Evolutionary conservation across 2,113 vertebrate species (phyloP).

Genomic region (Galeopterus variegatus): DNA sequence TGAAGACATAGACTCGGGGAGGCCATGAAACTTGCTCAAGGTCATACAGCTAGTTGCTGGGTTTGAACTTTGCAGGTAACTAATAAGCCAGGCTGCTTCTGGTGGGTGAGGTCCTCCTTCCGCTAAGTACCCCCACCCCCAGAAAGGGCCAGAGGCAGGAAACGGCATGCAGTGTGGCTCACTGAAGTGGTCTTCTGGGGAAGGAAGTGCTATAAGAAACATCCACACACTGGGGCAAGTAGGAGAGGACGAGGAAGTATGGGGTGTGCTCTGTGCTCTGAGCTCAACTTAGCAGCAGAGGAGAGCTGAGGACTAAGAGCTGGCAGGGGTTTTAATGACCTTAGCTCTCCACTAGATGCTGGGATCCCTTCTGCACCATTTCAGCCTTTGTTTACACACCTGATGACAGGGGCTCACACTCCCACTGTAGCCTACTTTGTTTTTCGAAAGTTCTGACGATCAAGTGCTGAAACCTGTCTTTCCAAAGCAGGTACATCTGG

Average conservation of each 20-base stretch:
- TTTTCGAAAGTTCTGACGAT: background rate
- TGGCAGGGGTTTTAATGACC: background rate
- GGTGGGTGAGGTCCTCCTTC: background rate
- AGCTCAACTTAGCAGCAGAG: background rate
- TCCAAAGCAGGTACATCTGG: background rate
- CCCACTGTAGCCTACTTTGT: background rate
- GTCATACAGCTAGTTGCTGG: background rate
- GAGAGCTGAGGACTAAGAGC: background rate
- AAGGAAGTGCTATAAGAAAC: slow-evolving; percentile 6
- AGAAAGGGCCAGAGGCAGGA: background rate
- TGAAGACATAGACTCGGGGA: background rate
- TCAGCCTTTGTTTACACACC: background rate
- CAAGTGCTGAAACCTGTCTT: background rate
- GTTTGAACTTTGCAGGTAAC: background rate
- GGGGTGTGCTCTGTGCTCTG: background rate
- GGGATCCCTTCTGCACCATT: background rate
- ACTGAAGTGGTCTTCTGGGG: background rate
- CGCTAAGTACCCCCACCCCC: background rate
- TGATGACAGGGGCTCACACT: background rate
- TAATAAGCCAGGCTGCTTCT: background rate
- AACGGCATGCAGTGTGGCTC: background rate
- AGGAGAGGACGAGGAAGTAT: background rate
- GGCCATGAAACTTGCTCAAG: background rate
- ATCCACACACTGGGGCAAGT: background rate
- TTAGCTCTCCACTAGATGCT: background rate